phyloP scores from a whole-genome alignment of 1,140 invertebrate genomes.

The Drosophila bocqueti region DNA sequence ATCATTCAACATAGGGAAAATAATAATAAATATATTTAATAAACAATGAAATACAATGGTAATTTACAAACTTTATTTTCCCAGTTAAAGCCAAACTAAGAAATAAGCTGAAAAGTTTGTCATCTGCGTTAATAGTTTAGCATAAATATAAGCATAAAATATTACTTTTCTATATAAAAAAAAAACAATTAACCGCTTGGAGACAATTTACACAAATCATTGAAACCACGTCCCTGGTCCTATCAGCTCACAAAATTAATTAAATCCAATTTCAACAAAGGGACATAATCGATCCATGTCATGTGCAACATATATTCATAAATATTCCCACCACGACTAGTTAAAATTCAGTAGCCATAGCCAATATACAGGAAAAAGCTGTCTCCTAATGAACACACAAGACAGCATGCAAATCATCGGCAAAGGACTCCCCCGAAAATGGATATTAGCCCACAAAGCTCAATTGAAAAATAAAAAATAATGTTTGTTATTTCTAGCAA shows the following conservation, averaged over 20 bases:
- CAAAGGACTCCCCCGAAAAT: neutral
- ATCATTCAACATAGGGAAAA: neutral
- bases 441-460: neutral
- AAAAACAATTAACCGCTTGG: neutral
- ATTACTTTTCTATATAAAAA: accelerated
- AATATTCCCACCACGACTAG: neutral
- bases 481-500: slow-evolving; percentile 25
- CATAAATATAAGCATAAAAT: neutral
- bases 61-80: no score
- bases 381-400: slow-evolving; percentile 4
- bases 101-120: no score
- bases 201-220: no score
- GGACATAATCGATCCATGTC: neutral
- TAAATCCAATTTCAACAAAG: neutral
- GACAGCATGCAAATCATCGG: slow-evolving; percentile 6
- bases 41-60: neutral
- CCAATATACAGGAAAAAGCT: neutral
- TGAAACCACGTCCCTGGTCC: neutral
- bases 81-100: no score
- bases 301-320: neutral
- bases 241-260: neutral
- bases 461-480: slow-evolving; percentile 8
- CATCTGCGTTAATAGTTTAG: no score
- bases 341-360: neutral
- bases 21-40: neutral